phyloP scores from a whole-genome alignment of 2,113 vertebrate genomes.

The Pangasianodon hypophthalmus region DNA sequence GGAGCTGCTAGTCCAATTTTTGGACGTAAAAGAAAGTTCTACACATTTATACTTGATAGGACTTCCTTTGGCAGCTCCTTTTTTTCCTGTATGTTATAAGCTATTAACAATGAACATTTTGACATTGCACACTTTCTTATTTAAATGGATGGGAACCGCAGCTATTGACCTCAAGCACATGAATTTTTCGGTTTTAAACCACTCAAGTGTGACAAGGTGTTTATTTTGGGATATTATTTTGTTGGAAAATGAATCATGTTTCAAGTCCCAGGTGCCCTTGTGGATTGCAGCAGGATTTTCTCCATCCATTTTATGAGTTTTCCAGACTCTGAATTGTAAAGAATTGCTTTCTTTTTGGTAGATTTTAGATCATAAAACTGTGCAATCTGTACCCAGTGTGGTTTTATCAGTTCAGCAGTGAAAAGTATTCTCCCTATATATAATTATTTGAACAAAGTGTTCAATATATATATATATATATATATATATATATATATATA shows the following conservation, averaged over 20 bases:
- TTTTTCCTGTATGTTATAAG: not conserved
- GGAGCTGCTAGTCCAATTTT: not conserved
- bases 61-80: not conserved
- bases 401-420: not conserved
- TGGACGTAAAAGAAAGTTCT: not conserved
- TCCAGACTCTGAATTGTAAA: not conserved
- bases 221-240: not conserved
- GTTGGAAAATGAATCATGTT: not conserved
- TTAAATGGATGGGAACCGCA: not conserved
- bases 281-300: not conserved
- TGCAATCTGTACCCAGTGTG: not conserved
- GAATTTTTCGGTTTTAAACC: not conserved
- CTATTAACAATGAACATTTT: not conserved
- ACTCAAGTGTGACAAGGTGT: not conserved
- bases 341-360: not conserved
- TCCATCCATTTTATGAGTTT: not conserved
- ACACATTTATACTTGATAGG: not conserved
- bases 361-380: not conserved
- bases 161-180: not conserved
- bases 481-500: no score
- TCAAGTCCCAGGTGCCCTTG: not conserved
- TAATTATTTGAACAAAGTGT: not conserved
- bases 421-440: not conserved
- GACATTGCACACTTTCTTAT: not conserved
- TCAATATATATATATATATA: not conserved